Base-by-base conservation (phyloP, 1,140 invertebrate species). In the Drosophila oshimai region DNA sequence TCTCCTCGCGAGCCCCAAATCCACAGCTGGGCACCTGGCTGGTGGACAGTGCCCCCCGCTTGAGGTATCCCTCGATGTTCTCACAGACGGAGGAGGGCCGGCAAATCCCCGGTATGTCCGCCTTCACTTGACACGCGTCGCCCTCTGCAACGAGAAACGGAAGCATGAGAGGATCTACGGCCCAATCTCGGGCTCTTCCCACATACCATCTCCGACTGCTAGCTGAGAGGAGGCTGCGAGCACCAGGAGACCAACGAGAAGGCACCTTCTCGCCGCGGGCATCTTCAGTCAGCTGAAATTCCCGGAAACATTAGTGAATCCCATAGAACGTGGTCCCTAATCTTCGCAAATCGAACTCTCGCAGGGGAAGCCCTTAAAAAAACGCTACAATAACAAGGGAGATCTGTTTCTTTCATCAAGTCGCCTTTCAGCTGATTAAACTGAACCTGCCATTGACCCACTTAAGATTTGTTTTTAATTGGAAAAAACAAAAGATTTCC, bases 11-110 rank as follows among this genome's bases (percentile, higher is more conserved):
- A 6, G 49, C 9, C 0, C 45, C 49, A 6, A 86, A 62, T 5
- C 80, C 80, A 45, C 89, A 90, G 24, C 42, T 83, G 26, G 74
- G 80, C 28, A 90, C 61, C 17, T 88, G 74, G 6, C 13, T 39
- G 4, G 17, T 13, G 1, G 64, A 58, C 29, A 88, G 17, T 5
- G n/a, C n/a, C 0, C 65, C 71, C 13, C 55, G 13, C 13, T 29
- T 58, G 2, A 87, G 57, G 12, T 87, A 87, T 4, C 75, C 68
- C 0, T 53, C 51, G 7, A 87, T 41, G 2, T 41, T 45, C 1
- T 74, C 39, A 18, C 81, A 87, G 12, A 36, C 26, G 2, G 83
- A 77, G 5, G 83, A 57, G 0, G 24, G 13, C 6, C 39, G 42
- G 18, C 81, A 87, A 3, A 76, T 17, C 5, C 80, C 80, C 0